A percentile compares a stretch with the other conserved stretches of the same genome.
Evolutionary conservation across 2,888 invertebrate species (phyloP).

Genomic region (Deroplatys truncata): DNA sequence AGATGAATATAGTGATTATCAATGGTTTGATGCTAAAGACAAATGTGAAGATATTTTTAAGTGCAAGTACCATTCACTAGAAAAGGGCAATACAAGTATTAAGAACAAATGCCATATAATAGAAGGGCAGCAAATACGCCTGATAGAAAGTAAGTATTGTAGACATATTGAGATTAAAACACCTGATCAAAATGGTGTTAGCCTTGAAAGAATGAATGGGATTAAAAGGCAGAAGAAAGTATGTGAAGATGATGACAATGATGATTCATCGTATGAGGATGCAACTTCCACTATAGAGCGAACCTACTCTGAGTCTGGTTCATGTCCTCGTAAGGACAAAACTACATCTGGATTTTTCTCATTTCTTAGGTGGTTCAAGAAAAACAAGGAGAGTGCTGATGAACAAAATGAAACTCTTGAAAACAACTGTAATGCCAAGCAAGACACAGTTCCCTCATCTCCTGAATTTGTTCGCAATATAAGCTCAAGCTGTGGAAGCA

Average conservation of each 20-base stretch:
- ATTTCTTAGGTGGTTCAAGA: conserved; percentile 70
- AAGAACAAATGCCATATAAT: not conserved
- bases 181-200: conserved; percentile 4
- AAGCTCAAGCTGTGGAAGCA: conserved; percentile 56
- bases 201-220: conserved; percentile 22
- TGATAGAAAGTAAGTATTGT: conserved; percentile 4
- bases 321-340: conserved; percentile 28
- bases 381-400: conserved; percentile 44
- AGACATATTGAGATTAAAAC: not conserved
- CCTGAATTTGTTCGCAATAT: conserved; percentile 34
- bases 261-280: conserved; percentile 25
- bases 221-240: not conserved
- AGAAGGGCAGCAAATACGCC: conserved; percentile 1
- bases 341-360: conserved; percentile 52
- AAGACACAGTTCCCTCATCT: conserved; percentile 26
- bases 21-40: conserved; percentile 32
- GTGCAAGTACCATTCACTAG: conserved; percentile 15
- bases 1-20: conserved; percentile 28
- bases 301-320: conserved; percentile 19
- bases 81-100: not conserved
- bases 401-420: conserved; percentile 10
- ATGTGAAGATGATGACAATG: not conserved
- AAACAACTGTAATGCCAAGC: not conserved
- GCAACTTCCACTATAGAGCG: conserved; percentile 14
- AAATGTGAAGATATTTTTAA: conserved; percentile 9